phyloP scores from a whole-genome alignment of 2,888 invertebrate species.

The Sinelater perroti region DNA sequence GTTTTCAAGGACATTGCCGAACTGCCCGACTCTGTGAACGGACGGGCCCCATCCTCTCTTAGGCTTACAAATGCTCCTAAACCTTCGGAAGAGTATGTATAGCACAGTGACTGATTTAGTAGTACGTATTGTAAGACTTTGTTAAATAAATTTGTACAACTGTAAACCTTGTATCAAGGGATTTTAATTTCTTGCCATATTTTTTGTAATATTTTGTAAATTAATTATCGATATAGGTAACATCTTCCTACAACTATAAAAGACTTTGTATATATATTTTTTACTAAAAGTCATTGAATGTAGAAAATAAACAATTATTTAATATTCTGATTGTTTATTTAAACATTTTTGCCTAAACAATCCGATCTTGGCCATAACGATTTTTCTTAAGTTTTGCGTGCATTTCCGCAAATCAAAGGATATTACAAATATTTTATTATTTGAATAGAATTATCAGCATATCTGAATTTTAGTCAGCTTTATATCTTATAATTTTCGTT shows the following conservation, averaged over 20 bases:
- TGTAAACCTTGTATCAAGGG: constrained; percentile 59
- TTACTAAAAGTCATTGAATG: constrained; percentile 50
- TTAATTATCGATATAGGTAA: constrained; percentile 46
- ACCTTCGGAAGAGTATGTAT: constrained; percentile 91
- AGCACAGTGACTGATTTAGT: constrained; percentile 46
- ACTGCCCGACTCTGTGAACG: constrained; percentile 83
- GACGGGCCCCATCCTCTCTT: constrained; percentile 75
- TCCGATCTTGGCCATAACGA: too few relatives aligned
- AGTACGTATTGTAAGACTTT: constrained; percentile 39
- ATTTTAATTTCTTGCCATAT: constrained; percentile 57
- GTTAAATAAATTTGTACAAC: constrained; percentile 43
- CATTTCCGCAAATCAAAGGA: not conserved
- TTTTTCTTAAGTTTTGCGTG: not conserved
- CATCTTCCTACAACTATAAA: constrained; percentile 45
- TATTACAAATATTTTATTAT: too few relatives aligned
- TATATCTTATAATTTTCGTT: too few relatives aligned
- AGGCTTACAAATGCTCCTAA: constrained; percentile 83
- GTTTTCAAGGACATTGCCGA: constrained; percentile 97
- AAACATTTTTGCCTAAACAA: too few relatives aligned
- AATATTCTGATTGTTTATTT: constrained; percentile 2
- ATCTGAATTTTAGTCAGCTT: too few relatives aligned
- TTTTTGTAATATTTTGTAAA: constrained; percentile 50
- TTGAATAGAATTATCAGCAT: too few relatives aligned
- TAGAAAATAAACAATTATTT: constrained; percentile 45
- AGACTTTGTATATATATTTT: constrained; percentile 51